Percentiles rank a stretch among this genome's conserved stretches.
Conservation (phyloP, 2,797 vertebrate species). For the Hafferia zeledoni region DNA sequence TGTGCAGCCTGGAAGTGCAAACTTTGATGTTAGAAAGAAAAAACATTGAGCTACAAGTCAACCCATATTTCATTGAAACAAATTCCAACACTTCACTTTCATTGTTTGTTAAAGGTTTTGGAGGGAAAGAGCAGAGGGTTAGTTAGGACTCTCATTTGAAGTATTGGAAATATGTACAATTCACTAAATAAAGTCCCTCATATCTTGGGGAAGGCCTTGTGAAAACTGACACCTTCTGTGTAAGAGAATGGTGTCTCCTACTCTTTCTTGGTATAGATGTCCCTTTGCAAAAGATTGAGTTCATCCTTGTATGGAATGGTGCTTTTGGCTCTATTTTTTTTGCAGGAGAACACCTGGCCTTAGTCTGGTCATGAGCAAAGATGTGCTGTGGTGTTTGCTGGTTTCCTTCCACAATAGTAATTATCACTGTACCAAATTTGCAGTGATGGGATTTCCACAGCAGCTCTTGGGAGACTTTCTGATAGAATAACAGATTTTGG, state of each 20-base stretch:
- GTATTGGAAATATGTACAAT: not conserved
- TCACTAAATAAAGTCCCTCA: not conserved
- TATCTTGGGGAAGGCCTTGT: not conserved
- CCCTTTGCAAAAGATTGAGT: not conserved
- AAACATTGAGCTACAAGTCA: not conserved
- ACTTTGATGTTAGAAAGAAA: not conserved
- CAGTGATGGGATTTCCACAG: not conserved
- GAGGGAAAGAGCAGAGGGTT: not conserved
- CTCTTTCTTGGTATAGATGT: not conserved
- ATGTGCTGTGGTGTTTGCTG: not conserved
- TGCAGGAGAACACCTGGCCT: not conserved
- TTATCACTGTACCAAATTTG: not conserved
- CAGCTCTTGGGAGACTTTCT: not conserved
- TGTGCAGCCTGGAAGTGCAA: not conserved
- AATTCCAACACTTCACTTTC: not conserved
- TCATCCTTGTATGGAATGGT: not conserved
- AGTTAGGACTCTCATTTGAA: not conserved
- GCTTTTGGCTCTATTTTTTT: not conserved
- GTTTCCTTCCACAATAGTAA: not conserved
- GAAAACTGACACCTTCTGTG: not conserved
- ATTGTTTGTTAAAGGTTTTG: not conserved
- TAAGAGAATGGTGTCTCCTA: not conserved
- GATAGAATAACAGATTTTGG: not conserved
- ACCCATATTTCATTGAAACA: not conserved
- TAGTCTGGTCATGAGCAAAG: not conserved